Evolutionary conservation across 2,797 vertebrate genomes (phyloP).

Genomic region (Parauchenoglanis punctatus): DNA sequence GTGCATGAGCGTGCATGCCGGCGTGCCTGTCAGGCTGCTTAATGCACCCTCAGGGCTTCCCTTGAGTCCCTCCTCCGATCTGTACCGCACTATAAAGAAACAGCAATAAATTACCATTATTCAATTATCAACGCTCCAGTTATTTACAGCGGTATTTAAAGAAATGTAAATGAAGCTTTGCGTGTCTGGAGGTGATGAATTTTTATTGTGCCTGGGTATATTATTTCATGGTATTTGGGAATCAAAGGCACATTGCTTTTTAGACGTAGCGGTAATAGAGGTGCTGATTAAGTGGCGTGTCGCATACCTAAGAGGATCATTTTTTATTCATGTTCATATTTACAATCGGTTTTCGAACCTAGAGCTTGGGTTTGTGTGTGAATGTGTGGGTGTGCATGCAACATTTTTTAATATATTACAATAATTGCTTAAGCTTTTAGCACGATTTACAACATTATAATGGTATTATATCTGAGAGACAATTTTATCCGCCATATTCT

Average conservation of each 20-base stretch:
- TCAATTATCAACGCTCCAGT: slow-evolving; percentile 67
- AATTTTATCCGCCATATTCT: background rate
- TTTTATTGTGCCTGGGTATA: slow-evolving; percentile 62
- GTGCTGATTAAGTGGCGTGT: slow-evolving; percentile 40
- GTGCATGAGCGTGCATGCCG: slow-evolving; percentile 17
- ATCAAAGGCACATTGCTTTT: slow-evolving; percentile 61
- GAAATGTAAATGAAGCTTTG: slow-evolving; percentile 67
- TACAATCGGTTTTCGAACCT: slow-evolving; percentile 2
- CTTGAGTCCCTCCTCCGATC: slow-evolving; percentile 31
- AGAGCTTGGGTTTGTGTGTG: background rate
- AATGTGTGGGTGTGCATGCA: slow-evolving; percentile 4
- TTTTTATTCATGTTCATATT: slow-evolving; percentile 44
- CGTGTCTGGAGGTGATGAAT: slow-evolving; percentile 67
- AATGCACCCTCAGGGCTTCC: slow-evolving; percentile 60
- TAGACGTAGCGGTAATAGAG: slow-evolving; percentile 49
- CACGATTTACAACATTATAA: slow-evolving; percentile 1
- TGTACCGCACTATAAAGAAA: slow-evolving; percentile 56
- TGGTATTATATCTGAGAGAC: background rate
- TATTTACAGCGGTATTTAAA: slow-evolving; percentile 67
- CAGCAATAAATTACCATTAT: slow-evolving; percentile 65
- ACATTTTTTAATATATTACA: background rate
- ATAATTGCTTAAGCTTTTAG: slow-evolving; percentile 19
- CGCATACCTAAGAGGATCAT: slow-evolving; percentile 51
- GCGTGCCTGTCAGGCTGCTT: slow-evolving; percentile 63
- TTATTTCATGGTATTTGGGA: slow-evolving; percentile 69